Evolutionary conservation across 1,140 invertebrate genomes (phyloP), one percentile per base, ranked within the genome.

Genomic region (Phthorimaea operculella): DNA sequence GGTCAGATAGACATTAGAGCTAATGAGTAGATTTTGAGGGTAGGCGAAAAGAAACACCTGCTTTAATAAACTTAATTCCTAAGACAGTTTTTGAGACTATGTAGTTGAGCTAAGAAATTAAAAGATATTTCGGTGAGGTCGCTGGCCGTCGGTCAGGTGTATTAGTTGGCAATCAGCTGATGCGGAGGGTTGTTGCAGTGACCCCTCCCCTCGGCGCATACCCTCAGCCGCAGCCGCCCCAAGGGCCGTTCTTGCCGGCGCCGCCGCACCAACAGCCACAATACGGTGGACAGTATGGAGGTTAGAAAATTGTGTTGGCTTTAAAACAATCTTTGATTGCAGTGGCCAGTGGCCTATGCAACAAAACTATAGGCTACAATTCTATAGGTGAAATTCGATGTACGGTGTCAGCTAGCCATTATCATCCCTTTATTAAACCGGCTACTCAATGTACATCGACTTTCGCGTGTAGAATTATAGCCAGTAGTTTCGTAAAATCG

Each of bases 161-260:
- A 28, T 6, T 28, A 28, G 21, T 28, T 2, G 21, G 6, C 2
- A 3, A 9, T 39, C 36, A 39, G 36, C 36, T n/a, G 36, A n/a
- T n/a, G 36, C 36, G 44, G 12, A 48, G 21, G 65, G 70, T 86
- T 82, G 81, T 85, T 86, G 61, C 85, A 86, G 85, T 86, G 45
- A 83, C 85, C 9, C 85, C 85, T 15, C 85, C 83, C 33, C 76
- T 86, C 39, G 83, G 85, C 64, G 85, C 85, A 42, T 86, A 86
- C 72, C 83, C 85, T 6, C 83, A 84, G 57, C 83, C 83, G 16
- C 85, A 85, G 63, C 85, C 85, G 51, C 82, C 85, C 16, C 85
- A 86, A 63, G 85, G 82, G 2, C 85, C 83, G 6, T 86, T 85
- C 70, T 68, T 86, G 64, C 85, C 85, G 33, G 82, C 83, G 36